Base-by-base conservation (phyloP, 2,797 vertebrate genomes). In the Avahi laniger region DNA sequence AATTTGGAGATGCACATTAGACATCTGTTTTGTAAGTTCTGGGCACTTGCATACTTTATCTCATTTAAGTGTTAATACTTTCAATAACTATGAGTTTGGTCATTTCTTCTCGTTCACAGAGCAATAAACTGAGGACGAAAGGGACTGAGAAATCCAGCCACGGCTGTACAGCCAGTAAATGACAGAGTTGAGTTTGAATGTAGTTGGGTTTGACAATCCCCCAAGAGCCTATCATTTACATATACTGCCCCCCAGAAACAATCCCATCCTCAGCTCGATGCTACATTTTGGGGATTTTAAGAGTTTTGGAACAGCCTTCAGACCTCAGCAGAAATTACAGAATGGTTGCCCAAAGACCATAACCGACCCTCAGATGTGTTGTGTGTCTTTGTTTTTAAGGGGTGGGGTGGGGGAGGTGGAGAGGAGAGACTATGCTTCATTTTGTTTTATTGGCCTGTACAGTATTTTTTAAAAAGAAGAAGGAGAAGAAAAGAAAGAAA, bases 401-500 rank as follows among this genome's bases (percentile, higher is more conserved):
- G 30, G 20, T 5, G 14, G n/a, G 12, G 65, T 20, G 9, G 28
- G 41, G 43, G 13, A 10, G 30, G 41, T 8, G 15, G 59, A 43
- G 52, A n/a, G 15, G 10, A 54, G 11, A 46, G 15, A 52, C 18
- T 20, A 72, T 50, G 6, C 59, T 72, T 93, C 41, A 43, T 89
- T 90, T 94, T 96, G 41, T 93, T 87, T 89, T 67, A 65, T 80
- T 93, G 85, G 33, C 65, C 63, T 50, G 5, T 41, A 78, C 12
- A 41, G 35, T 41, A 7, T 41, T 89, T 35, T n/a, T 12, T 5
- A 38, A 63, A 18, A 70, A 22, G 24, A 30, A 28, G 4, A 41
- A 43, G 17, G 81, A 11, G 30, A 69, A 69, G 24, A 54, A 28
- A 50, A 76, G 67, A 80, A 72, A 33, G 33, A 59, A 28, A 54